Conservation (phyloP, 2,888 invertebrate genomes). For the Watsonalla cultraria region DNA sequence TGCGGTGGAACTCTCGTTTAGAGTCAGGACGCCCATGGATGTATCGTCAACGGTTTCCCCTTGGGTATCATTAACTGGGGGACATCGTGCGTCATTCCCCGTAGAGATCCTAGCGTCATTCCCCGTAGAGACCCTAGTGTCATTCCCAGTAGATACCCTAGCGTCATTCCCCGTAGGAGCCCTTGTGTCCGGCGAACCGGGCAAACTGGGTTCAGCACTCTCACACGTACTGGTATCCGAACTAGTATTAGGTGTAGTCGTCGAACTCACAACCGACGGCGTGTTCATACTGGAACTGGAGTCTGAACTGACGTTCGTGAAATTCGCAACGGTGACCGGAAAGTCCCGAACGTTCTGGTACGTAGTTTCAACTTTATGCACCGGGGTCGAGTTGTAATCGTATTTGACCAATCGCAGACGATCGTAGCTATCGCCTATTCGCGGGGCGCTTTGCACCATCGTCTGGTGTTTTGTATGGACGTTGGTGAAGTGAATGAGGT, state of each 20-base stretch:
- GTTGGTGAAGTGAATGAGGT: constrained; percentile 58
- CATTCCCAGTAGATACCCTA: too few species aligned
- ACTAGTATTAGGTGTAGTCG: constrained; percentile 84
- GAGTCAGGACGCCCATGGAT: constrained; percentile 60
- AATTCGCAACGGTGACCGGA: constrained; percentile 45
- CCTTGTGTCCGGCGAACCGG: constrained; percentile 77
- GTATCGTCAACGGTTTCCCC: constrained; percentile 49
- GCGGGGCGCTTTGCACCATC: constrained; percentile 50
- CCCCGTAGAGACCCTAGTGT: too few species aligned
- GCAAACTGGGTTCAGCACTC: constrained; percentile 86
- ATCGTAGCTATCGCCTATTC: constrained; percentile 53
- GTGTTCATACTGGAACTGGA: constrained; percentile 85
- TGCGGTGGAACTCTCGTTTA: constrained; percentile 69
- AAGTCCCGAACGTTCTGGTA: constrained; percentile 58
- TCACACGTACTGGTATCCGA: constrained; percentile 84
- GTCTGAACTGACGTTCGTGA: constrained; percentile 79
- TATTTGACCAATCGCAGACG: constrained; percentile 46
- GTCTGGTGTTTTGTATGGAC: constrained; percentile 43
- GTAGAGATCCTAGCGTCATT: too few species aligned
- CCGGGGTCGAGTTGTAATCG: constrained; percentile 49
- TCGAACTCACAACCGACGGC: constrained; percentile 78
- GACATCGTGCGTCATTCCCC: too few species aligned
- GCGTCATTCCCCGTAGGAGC: too few species aligned
- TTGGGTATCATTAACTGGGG: constrained; percentile 22
- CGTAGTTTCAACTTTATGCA: constrained; percentile 50